These are phyloP conservation scores for Cinclus mexicanus DNA, from an alignment of 2,113 vertebrate species.

Conservation along the genomic window DNA sequence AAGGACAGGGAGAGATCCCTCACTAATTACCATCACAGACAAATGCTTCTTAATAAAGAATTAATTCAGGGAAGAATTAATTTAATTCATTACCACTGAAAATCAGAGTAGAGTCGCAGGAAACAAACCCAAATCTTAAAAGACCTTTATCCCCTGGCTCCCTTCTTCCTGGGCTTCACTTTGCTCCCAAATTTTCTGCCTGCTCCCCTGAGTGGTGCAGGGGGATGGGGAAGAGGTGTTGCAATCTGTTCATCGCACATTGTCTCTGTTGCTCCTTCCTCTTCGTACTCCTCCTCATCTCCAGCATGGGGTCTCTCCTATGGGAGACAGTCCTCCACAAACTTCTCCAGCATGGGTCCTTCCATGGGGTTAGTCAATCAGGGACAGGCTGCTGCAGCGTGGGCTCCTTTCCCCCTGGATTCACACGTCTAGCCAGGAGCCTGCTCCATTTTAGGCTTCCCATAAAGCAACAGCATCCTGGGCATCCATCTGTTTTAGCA, in stretches of 20 bases:
- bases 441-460: not conserved
- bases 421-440: not conserved
- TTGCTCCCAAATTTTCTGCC: not conserved
- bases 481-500: fast-evolving
- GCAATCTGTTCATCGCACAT: not conserved
- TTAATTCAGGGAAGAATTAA: not conserved
- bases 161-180: not conserved
- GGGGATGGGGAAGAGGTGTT: not conserved
- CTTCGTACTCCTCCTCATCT: not conserved
- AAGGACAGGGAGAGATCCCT: not conserved
- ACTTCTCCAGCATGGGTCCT: fast-evolving
- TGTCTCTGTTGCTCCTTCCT: not conserved
- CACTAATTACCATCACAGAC: not conserved
- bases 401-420: not conserved
- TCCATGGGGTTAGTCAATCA: not conserved
- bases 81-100: not conserved
- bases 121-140: not conserved
- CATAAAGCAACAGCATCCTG: not conserved
- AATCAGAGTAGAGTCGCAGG: not conserved
- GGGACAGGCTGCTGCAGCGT: fast-evolving
- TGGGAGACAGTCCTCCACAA: not conserved
- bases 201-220: not conserved
- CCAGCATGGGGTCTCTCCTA: not conserved
- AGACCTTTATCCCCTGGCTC: not conserved
- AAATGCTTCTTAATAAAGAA: not conserved